Evolutionary conservation across 1,140 invertebrate genomes (phyloP), one percentile per base, ranked within the genome.

Genomic region (Pseudomyrmex pallidus): DNA sequence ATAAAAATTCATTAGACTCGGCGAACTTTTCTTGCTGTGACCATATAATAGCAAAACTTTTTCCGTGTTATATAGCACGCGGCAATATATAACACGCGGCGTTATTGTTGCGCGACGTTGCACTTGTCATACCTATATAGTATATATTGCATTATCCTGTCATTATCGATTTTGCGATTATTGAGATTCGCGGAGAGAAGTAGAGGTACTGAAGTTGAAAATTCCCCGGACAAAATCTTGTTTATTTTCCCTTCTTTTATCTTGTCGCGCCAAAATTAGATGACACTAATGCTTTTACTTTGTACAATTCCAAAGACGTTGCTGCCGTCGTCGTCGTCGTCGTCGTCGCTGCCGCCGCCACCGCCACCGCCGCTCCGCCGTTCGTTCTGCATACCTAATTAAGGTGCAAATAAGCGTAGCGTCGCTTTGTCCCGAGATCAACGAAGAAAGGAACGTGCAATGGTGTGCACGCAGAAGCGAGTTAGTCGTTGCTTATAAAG

Each of bases 211-310:
- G 8, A 77, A 54, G 74, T 20, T 77, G 61, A 66, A 77, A 77
- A 77, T 77, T 66, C 35, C 12, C 8, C 13, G 25, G 25, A 54
- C n/a, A 2, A 56, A 66, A 77, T 77, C 48, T 66, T 56, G 62
- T 77, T 77, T 77, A 66, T 56, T 12, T 13, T 35, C 25, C 8
- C 62, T 66, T 15, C 74, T 66, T 64, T 77, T 77, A 77, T 66
- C 25, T 66, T 20, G 74, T 66, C 61, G 50, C 17, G n/a, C n/a
- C 46, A 59, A 77, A 77, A 77, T 77, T 77, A 77, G 74, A 77
- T 66, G 62, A 77, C 62, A 77, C 48, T 77, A 77, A 77, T 77
- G 74, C 74, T 66, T 77, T 77, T 77, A 77, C 74, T 54, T 66
- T 66, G 62, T 66, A 56, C 62, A 77, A 66, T 56, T 77, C 61